Percentiles rank a stretch among this genome's conserved stretches.
phyloP scores from a whole-genome alignment of 2,888 invertebrate species.

The Lumbricus terrestris region DNA sequence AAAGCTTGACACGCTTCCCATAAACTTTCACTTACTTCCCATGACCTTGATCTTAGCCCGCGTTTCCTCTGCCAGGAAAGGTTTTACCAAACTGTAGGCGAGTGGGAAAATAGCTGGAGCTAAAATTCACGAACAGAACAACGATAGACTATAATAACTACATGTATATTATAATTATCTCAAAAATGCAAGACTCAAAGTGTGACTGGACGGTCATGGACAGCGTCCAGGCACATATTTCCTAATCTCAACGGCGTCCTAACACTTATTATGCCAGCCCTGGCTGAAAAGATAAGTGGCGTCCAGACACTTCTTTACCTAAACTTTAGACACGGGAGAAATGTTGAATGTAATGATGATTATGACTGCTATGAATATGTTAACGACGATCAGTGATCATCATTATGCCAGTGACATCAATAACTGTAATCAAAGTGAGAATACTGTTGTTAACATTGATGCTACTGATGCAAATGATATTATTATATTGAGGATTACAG shows the following conservation, averaged over 20 bases:
- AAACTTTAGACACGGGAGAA: too few relatives aligned
- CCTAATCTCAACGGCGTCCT: too few relatives aligned
- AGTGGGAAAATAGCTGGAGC: conserved; percentile 63
- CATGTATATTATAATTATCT: too few relatives aligned
- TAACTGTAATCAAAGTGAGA: not conserved
- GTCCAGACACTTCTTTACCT: too few relatives aligned
- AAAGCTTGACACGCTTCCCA: not conserved
- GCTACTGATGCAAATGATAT: not conserved
- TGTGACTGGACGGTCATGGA: too few relatives aligned
- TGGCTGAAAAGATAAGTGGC: too few relatives aligned
- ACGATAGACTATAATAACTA: too few relatives aligned
- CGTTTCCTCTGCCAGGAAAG: conserved; percentile 85
- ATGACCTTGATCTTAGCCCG: conserved; percentile 82
- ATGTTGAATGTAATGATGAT: not conserved
- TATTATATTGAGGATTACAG: not conserved
- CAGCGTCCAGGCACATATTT: too few relatives aligned
- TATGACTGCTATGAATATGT: too few relatives aligned
- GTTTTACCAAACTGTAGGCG: conserved; percentile 81
- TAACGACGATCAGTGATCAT: not conserved
- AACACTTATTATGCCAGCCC: too few relatives aligned
- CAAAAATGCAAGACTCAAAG: too few relatives aligned
- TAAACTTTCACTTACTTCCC: conserved; percentile 65
- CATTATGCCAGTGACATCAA: not conserved
- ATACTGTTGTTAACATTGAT: not conserved
- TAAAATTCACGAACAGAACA: not conserved